A percentile compares a stretch with the other conserved stretches of the same genome.
phyloP scores from a whole-genome alignment of 64 coral and sea anemone species.

The Stichodactyla mertensii region DNA sequence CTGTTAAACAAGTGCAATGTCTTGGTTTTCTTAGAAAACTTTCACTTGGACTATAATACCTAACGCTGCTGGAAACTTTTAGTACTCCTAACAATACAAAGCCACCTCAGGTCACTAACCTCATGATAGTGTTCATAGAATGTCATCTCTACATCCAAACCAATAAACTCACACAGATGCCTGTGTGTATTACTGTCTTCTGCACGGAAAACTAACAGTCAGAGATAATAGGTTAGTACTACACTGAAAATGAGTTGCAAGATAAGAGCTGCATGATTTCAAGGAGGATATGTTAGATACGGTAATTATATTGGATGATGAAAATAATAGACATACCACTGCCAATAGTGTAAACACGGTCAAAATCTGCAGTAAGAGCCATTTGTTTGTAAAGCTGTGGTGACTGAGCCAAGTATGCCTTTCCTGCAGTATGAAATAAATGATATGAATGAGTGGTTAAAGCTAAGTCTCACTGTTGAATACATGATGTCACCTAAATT shows the following conservation, averaged over 20 bases:
- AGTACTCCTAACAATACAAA: not conserved
- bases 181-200: constrained; percentile 98
- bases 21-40: no score
- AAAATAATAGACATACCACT: constrained; percentile 35
- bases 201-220: constrained; percentile 85
- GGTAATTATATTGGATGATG: not conserved
- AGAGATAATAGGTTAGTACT: not conserved
- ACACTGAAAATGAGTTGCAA: no score
- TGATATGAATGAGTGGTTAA: not conserved
- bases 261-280: not conserved
- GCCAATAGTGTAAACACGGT: constrained; percentile 91
- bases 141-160: constrained; percentile 94
- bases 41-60: no score
- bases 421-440: constrained; percentile 34
- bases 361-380: constrained; percentile 90
- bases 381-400: constrained; percentile 99
- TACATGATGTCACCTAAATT: no score
- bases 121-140: constrained; percentile 99
- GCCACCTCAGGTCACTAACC: constrained; percentile 18
- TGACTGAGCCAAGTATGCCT: constrained; percentile 91
- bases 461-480: no score
- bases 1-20: no score
- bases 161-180: constrained; percentile 95
- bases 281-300: no score
- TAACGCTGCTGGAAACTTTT: not conserved